These are phyloP conservation scores for Caenorhabditis tropicalis DNA, from an alignment of 1,140 invertebrate genomes.

Conservation along the genomic window DNA sequence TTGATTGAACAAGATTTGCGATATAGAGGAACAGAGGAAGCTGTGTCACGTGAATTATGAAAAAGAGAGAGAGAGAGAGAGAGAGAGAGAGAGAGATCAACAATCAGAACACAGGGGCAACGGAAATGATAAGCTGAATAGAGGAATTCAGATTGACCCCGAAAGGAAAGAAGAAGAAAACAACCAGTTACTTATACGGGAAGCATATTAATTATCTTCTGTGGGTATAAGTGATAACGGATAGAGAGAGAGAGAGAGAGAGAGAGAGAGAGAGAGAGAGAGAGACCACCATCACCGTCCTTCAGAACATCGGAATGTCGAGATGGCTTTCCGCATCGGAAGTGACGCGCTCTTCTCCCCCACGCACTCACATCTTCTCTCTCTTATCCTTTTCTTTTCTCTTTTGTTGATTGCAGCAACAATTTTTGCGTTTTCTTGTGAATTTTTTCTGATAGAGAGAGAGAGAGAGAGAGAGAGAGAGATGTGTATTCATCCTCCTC, in stretches of 20 bases:
- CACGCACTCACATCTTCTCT: neutral
- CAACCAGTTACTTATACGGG: neutral
- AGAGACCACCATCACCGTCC: neutral
- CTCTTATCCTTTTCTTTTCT: neutral
- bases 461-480: too few species aligned
- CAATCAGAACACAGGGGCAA: conserved; percentile 31
- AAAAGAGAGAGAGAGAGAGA: neutral
- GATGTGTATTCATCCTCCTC: neutral
- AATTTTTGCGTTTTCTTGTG: conserved; percentile 20
- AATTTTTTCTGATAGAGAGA: neutral
- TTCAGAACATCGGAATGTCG: conserved; percentile 41
- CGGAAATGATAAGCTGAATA: neutral
- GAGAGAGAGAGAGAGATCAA: neutral
- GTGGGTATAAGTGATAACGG: too few species aligned
- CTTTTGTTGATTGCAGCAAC: conserved; percentile 8
- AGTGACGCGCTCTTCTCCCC: conserved; percentile 5
- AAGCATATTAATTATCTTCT: conserved; percentile 16
- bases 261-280: neutral
- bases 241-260: neutral
- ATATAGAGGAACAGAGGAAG: neutral
- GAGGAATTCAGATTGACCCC: neutral
- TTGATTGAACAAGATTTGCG: conserved; percentile 14
- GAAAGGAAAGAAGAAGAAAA: neutral
- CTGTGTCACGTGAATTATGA: neutral
- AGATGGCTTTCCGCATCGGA: conserved; percentile 7